Evolutionary conservation across 2,113 vertebrate genomes (phyloP), one percentile per base, ranked within the genome.

Genomic region (Anoplopoma fimbria): DNA sequence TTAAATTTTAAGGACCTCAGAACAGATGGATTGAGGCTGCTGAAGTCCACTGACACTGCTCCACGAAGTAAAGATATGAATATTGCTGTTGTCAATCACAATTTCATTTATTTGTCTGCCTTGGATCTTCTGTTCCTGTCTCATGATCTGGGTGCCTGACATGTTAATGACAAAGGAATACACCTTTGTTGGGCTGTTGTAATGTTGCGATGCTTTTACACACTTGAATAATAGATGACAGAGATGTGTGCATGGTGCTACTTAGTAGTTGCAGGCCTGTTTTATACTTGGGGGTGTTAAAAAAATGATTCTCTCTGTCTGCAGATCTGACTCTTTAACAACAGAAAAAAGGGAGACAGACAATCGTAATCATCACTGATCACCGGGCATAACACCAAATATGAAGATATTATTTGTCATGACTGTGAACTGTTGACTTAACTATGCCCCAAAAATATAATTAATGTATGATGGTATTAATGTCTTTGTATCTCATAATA

Each of bases 401-500:
- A 36, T 77, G 34, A 75, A 38, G 47, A 75, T n/a, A 82, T 33
- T 29, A 31, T 29, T 47, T 71, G 42, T 73, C 51, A 9, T 27
- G 40, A 65, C 61, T 25, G 33, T 73, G 19, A 51, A 76, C 38
- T 69, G 58, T 75, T 69, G 53, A 75, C 67, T 81, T 60, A 29
- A 71, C 40, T 45, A 65, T n/a, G n/a, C 75, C 33, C 15, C 0
- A 27, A 76, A 85, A 84, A 45, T 71, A 51, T 67, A 72, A 81
- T 70, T 83, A 69, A 82, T 87, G 69, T 84, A 65, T 88, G 75
- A 88, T 73, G 72, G 68, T 76, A 71, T 85, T 77, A 51, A 81
- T 68, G 72, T 69, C 49, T 84, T 84, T 93, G 72, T 88, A 65
- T 88, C 80, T 71, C 42, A 92, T 92, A 85, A 88, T 75, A 51